Percentiles rank a stretch among this genome's conserved stretches.
Conservation (phyloP, 2,888 invertebrate genomes). For the Opisthograptis luteolata region DNA sequence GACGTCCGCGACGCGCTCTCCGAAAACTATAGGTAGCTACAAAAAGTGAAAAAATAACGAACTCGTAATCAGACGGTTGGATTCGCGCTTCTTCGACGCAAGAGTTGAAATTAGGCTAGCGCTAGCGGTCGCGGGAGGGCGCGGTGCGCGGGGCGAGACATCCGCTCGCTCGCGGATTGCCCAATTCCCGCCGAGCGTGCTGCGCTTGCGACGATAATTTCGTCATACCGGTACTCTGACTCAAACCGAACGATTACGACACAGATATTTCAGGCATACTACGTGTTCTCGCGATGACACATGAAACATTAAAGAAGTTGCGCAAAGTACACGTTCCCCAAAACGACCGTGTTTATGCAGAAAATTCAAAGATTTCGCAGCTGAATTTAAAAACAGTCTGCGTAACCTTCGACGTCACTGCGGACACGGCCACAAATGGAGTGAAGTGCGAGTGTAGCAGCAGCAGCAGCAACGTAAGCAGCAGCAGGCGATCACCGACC, state of each 20-base stretch:
- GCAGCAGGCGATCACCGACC: constrained; percentile 28
- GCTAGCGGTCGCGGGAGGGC: constrained; percentile 35
- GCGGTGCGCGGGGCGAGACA: constrained; percentile 49
- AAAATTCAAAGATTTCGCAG: constrained; percentile 81
- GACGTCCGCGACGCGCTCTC: constrained; percentile 25
- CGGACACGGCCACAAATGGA: constrained; percentile 57
- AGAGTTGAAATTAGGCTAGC: constrained; percentile 61
- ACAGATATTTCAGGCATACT: constrained; percentile 54
- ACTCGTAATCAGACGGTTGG: constrained; percentile 57
- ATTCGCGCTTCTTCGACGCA: constrained; percentile 58
- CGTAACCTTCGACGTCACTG: constrained; percentile 82
- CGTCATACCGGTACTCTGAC: constrained; percentile 68
- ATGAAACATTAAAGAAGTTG: constrained; percentile 24
- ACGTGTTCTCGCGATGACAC: constrained; percentile 36
- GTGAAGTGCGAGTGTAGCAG: no score
- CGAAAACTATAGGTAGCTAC: constrained; percentile 48
- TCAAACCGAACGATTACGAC: constrained; percentile 66
- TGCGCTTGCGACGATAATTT: constrained; percentile 65
- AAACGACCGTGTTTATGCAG: constrained; percentile 64
- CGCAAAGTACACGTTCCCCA: constrained; percentile 18
- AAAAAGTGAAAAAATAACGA: constrained; percentile 55
- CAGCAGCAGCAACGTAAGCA: constrained; percentile 23
- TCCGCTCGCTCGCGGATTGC: constrained; percentile 73
- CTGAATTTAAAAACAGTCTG: constrained; percentile 72
- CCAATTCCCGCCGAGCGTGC: constrained; percentile 69